Percentiles rank a stretch among this genome's conserved stretches.
Evolutionary conservation across 2,888 invertebrate genomes (phyloP).

Genomic region (Cantharis nigra): DNA sequence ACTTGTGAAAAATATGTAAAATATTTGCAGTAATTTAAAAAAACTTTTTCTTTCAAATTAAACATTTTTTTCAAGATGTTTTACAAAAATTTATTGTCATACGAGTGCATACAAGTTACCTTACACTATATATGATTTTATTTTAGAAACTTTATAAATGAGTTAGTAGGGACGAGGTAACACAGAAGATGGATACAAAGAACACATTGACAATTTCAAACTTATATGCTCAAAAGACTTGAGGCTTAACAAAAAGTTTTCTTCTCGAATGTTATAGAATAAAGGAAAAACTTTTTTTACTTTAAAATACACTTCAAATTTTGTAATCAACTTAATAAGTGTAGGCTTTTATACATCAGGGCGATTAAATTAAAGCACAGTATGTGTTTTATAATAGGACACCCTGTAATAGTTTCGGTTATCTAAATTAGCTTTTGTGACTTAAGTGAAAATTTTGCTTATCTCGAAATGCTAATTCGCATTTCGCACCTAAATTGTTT

Average conservation of each 20-base stretch:
- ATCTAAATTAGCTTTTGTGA: background rate
- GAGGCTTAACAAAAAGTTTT: background rate
- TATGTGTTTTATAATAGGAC: background rate
- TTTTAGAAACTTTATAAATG: constrained; percentile 4
- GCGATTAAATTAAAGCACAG: background rate
- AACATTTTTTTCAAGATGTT: background rate
- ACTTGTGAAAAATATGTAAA: background rate
- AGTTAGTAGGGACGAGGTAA: constrained; percentile 9
- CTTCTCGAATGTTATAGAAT: background rate
- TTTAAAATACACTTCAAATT: background rate
- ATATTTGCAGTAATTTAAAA: background rate
- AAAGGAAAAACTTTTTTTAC: background rate
- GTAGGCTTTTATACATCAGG: background rate
- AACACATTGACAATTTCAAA: background rate
- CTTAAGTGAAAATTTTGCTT: background rate
- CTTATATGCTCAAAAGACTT: background rate
- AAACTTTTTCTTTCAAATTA: background rate
- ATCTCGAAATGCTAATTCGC: background rate
- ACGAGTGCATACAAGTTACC: background rate
- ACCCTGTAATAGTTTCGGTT: background rate
- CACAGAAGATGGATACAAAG: constrained; percentile 4
- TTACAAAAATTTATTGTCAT: background rate
- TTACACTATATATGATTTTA: background rate
- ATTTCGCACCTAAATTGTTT: background rate
- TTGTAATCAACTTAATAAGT: background rate